These are phyloP conservation scores for Setophaga coronata DNA, from an alignment of 2,113 vertebrate genomes.

Conservation along the genomic window DNA sequence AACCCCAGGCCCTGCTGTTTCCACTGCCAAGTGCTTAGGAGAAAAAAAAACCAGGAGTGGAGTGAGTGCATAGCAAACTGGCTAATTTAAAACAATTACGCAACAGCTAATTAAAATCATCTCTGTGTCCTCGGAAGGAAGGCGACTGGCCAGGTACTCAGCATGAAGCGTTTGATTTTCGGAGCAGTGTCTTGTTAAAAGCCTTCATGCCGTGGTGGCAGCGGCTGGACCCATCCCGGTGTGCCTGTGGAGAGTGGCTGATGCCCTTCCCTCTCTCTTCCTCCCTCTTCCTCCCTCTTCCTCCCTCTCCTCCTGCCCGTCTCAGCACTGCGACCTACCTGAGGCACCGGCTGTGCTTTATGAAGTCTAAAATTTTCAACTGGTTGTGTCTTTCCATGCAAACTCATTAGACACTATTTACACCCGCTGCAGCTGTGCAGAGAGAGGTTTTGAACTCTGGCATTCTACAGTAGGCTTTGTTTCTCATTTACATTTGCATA, in stretches of 20 bases:
- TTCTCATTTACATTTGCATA: slow-evolving; percentile 94
- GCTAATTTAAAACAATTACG: slow-evolving; percentile 77
- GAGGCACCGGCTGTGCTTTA: slow-evolving; percentile 77
- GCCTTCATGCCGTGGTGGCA: neutral
- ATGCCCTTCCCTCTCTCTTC: neutral
- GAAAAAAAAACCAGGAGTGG: slow-evolving; percentile 27
- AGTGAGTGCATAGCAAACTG: neutral
- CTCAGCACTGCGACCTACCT: slow-evolving; percentile 42
- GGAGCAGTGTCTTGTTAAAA: slow-evolving; percentile 1
- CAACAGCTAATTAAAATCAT: slow-evolving; percentile 76
- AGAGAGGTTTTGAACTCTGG: slow-evolving; percentile 87
- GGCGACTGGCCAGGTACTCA: slow-evolving; percentile 62
- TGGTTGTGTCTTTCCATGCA: slow-evolving; percentile 78
- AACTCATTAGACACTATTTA: slow-evolving; percentile 84
- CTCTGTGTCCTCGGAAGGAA: slow-evolving; percentile 65
- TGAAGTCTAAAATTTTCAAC: slow-evolving; percentile 78
- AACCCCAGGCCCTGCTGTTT: neutral
- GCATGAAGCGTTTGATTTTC: neutral
- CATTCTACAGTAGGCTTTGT: slow-evolving; percentile 88
- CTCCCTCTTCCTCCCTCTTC: neutral
- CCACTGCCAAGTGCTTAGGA: neutral
- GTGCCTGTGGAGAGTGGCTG: neutral
- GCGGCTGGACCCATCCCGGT: neutral
- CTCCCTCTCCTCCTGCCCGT: neutral
- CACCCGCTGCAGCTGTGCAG: slow-evolving; percentile 82